A percentile compares a stretch with the other conserved stretches of the same genome.
These are phyloP conservation scores for Bombus fervidus DNA, from an alignment of 1,140 invertebrate genomes.

Conservation along the genomic window DNA sequence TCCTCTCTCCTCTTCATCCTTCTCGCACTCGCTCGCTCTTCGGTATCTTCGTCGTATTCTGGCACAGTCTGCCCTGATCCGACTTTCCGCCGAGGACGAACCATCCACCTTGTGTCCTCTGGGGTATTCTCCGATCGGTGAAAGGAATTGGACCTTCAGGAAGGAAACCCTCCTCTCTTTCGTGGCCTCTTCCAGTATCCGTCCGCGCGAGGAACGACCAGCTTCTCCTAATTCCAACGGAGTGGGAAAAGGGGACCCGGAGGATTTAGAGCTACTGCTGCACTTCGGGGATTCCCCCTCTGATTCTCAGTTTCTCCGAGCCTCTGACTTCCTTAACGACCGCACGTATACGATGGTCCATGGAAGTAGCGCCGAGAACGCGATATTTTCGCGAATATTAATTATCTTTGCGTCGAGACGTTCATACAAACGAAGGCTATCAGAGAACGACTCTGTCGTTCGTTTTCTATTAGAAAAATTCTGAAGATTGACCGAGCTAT, in stretches of 20 bases:
- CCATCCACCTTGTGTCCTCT: slow-evolving; percentile 24
- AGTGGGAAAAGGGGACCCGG: neutral
- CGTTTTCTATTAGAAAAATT: no score
- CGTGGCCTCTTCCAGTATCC: slow-evolving; percentile 18
- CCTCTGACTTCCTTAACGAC: slow-evolving; percentile 60
- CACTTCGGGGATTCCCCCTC: slow-evolving; percentile 38
- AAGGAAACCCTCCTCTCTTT: slow-evolving; percentile 47
- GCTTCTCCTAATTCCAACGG: slow-evolving; percentile 65
- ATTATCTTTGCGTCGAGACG: no score
- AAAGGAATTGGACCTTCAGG: slow-evolving; percentile 65
- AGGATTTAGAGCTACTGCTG: slow-evolving; percentile 65
- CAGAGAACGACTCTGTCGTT: no score
- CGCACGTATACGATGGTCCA: neutral
- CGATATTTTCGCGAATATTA: no score
- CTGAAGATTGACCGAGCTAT: no score
- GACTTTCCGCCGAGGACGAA: neutral
- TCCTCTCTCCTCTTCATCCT: neutral
- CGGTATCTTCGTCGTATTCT: neutral
- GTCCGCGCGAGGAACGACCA: slow-evolving; percentile 50
- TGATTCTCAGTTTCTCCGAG: neutral
- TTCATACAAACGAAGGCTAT: no score
- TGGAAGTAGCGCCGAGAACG: no score
- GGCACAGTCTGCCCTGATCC: neutral
- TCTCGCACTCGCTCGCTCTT: neutral
- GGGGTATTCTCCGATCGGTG: slow-evolving; percentile 55